Evolutionary conservation across 2,113 vertebrate species (phyloP).

Genomic region (Donacobius atricapilla): DNA sequence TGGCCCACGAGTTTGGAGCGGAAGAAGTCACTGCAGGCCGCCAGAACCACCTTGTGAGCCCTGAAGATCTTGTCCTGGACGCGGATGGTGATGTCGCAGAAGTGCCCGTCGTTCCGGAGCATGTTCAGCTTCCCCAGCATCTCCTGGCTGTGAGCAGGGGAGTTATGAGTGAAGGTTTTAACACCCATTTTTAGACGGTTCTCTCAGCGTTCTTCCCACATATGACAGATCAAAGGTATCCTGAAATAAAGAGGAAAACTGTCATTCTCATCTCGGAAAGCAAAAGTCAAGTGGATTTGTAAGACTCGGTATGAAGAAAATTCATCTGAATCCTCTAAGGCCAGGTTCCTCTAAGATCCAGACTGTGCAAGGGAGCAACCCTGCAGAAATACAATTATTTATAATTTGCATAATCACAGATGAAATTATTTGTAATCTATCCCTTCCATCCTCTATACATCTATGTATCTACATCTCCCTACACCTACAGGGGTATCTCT

Average conservation of each 20-base stretch:
- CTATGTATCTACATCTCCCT: neutral
- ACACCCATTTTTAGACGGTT: slow-evolving; percentile 84
- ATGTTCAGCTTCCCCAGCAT: slow-evolving; percentile 93
- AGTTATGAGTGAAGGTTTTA: slow-evolving; percentile 93
- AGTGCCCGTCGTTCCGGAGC: slow-evolving; percentile 87
- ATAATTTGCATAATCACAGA: neutral
- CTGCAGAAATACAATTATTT: neutral
- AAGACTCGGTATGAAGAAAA: neutral
- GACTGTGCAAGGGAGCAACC: neutral
- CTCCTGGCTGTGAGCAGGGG: slow-evolving; percentile 89
- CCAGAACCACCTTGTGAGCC: slow-evolving; percentile 90
- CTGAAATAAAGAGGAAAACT: slow-evolving; percentile 65
- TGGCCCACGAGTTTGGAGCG: slow-evolving; percentile 88
- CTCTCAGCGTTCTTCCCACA: slow-evolving; percentile 64
- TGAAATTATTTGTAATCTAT: neutral
- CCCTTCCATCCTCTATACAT: neutral
- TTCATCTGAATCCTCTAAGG: neutral
- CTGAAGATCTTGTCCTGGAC: slow-evolving; percentile 93
- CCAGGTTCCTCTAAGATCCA: neutral
- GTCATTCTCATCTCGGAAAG: neutral
- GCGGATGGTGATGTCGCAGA: slow-evolving; percentile 91
- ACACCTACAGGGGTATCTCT: neutral
- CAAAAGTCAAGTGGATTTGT: neutral
- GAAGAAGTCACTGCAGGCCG: slow-evolving; percentile 93
- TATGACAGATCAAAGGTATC: slow-evolving; percentile 56